Percentiles rank a stretch among this genome's conserved stretches.
These are phyloP conservation scores for Ichneumon xanthorius DNA, from an alignment of 2,888 invertebrate genomes.

Conservation along the genomic window DNA sequence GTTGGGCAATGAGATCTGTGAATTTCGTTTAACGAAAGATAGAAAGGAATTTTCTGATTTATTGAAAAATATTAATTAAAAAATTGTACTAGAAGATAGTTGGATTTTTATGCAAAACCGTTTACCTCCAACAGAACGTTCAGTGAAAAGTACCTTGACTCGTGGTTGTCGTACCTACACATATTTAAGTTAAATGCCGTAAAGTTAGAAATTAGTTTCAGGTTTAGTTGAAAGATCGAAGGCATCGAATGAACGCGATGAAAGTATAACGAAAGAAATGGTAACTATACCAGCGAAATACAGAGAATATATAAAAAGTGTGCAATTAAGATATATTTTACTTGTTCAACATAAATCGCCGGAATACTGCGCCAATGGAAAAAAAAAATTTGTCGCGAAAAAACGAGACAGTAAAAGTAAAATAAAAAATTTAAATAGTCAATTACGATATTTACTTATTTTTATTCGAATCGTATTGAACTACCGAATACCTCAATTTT, in stretches of 20 bases:
- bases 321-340: slow-evolving; percentile 1
- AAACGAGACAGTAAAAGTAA: slow-evolving; percentile 4
- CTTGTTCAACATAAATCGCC: background rate
- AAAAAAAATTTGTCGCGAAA: background rate
- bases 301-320: slow-evolving; percentile 7
- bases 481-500: background rate
- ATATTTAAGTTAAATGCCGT: slow-evolving; percentile 5
- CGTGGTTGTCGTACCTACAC: slow-evolving; percentile 28
- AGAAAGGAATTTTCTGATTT: background rate
- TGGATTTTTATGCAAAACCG: background rate
- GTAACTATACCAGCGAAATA: background rate
- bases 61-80: background rate
- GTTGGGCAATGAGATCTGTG: background rate
- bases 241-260: slow-evolving; percentile 27
- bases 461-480: slow-evolving; percentile 10
- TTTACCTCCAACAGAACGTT: slow-evolving; percentile 38
- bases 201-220: slow-evolving; percentile 7
- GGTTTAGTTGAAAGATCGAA: slow-evolving; percentile 2
- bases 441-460: slow-evolving; percentile 55
- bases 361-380: slow-evolving; percentile 4
- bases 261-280: slow-evolving; percentile 12
- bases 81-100: background rate
- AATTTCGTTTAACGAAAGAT: background rate
- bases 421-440: slow-evolving; percentile 34
- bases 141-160: slow-evolving; percentile 47